Percentiles rank a stretch among this genome's conserved stretches.
Evolutionary conservation across 2,888 invertebrate species (phyloP).

Genomic region (Heliconius cydno): DNA sequence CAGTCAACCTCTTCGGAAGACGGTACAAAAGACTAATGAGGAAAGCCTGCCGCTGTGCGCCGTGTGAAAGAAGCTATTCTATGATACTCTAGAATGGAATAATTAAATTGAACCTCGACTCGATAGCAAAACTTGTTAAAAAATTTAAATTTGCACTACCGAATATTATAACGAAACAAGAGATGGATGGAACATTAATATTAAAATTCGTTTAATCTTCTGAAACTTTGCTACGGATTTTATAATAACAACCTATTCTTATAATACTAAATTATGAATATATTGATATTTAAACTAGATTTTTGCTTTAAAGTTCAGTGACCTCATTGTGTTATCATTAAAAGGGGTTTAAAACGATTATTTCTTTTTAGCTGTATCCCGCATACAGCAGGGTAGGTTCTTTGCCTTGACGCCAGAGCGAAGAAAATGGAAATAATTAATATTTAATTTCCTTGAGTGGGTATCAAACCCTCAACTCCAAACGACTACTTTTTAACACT

Average conservation of each 20-base stretch:
- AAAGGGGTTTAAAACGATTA: neutral
- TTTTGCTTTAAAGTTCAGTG: neutral
- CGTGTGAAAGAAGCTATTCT: neutral
- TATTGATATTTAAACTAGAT: neutral
- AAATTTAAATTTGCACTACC: neutral
- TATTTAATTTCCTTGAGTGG: too few species aligned
- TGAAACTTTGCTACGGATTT: neutral
- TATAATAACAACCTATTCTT: neutral
- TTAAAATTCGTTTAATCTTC: neutral
- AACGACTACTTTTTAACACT: too few species aligned
- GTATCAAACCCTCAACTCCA: too few species aligned
- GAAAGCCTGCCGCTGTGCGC: neutral
- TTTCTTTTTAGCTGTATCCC: too few species aligned
- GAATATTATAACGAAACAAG: constrained; percentile 7
- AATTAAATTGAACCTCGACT: constrained; percentile 15
- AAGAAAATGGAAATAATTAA: too few species aligned
- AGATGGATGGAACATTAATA: neutral
- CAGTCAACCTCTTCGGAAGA: neutral
- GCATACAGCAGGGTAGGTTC: too few species aligned
- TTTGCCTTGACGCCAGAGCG: too few species aligned
- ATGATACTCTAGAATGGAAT: neutral
- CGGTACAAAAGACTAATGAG: constrained; percentile 18
- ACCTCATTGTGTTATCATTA: rapidly evolving
- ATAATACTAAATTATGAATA: neutral
- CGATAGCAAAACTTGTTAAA: constrained; percentile 5